phyloP scores from a whole-genome alignment of 1,140 invertebrate genomes.

The Orius insidiosus region DNA sequence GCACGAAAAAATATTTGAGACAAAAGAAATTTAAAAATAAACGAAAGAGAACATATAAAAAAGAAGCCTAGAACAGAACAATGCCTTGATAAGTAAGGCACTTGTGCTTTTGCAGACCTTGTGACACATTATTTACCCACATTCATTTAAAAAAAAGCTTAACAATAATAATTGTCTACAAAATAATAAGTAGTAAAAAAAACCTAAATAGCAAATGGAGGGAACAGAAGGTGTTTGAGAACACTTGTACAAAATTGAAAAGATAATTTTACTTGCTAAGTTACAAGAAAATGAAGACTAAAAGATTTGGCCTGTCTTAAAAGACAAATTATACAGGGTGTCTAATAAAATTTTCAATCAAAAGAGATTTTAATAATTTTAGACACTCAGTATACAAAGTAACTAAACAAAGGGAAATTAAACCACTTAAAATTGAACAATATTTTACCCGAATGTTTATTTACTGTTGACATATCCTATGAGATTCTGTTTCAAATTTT shows the following conservation, averaged over 20 bases:
- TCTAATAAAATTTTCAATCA: background rate
- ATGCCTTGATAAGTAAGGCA: slow-evolving; percentile 9
- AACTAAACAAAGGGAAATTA: background rate
- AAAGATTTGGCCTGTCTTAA: background rate
- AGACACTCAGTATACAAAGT: background rate
- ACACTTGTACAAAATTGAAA: slow-evolving; percentile 7
- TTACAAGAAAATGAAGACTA: slow-evolving; percentile 3
- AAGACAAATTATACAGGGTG: background rate
- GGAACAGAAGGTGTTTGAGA: background rate
- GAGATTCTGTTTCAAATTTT: too few species aligned
- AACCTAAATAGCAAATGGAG: slow-evolving; percentile 8
- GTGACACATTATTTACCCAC: slow-evolving; percentile 5
- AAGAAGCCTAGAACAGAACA: background rate
- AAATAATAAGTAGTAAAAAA: slow-evolving; percentile 4
- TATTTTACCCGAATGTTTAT: too few species aligned
- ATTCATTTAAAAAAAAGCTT: slow-evolving; percentile 6
- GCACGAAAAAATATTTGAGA: slow-evolving; percentile 4
- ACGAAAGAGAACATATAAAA: slow-evolving; percentile 1
- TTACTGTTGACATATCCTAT: too few species aligned
- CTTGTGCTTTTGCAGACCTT: slow-evolving; percentile 9
- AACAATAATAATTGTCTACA: background rate
- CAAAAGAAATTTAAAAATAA: slow-evolving; percentile 7
- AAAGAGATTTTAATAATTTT: too few species aligned
- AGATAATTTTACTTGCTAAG: too few species aligned
- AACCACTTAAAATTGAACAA: too few species aligned